Base-by-base conservation (phyloP, 2,888 invertebrate genomes). In the Sarcophaga carnaria region DNA sequence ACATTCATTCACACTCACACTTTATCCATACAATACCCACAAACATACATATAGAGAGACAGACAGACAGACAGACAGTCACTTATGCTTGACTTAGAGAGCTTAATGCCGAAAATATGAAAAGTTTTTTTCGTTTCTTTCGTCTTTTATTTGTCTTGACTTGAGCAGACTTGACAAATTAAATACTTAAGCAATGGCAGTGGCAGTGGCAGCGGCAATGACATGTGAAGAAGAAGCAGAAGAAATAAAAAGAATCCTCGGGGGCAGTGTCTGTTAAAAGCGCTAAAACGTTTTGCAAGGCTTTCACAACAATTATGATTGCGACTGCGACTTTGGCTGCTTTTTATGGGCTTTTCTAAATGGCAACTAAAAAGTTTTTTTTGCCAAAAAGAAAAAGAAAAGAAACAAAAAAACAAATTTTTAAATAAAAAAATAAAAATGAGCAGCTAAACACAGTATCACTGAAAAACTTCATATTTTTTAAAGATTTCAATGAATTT, bases 111-210 rank as follows among this genome's bases (percentile, higher is more conserved):
- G 14, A 49, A 49, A 14, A 49, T n/a, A 67, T 37, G 17, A 37
- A 70, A 72, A 72, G 27, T 27, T 20, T 12, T 37, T 37, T n/a
- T 12, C 20, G n/a, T 63, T 54, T 22, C 17, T 76, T 54, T 45
- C 37, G 37, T 37, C 37, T 37, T 37, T 37, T 37, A 37, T 76
- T 66, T 66, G 6, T 25, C 10, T 49, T 37, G 14, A 45, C 37
- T 37, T 37, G 37, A 37, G 37, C 37, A 75, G 45, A 75, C 63
- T 49, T 75, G 66, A 76, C 76, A 76, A 66, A 76, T 76, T 76
- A 54, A 76, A 66, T 76, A 66, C 64, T 76, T 64, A 54, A 54
- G 5, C 17, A 20, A 37, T 37, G 37, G 37, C 37, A 6, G 6
- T 6, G 6, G 6, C 6, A 37, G 37, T 6, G 37, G 6, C 37